These are phyloP conservation scores for Pomacea maculata DNA, from an alignment of 1,140 invertebrate genomes.

Conservation along the genomic window DNA sequence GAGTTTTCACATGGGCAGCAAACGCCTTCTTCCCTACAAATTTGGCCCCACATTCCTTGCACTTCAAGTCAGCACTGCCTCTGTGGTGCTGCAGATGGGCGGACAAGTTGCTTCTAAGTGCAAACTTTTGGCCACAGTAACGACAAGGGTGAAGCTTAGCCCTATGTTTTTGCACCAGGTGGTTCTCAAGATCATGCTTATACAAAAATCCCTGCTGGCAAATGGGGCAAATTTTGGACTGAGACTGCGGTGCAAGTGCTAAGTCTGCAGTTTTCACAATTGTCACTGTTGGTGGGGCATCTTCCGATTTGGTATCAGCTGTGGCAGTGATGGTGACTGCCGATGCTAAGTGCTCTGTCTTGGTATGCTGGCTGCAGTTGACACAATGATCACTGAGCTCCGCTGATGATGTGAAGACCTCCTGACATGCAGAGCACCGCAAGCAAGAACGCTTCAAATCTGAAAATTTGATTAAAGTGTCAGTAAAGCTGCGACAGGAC, in stretches of 20 bases:
- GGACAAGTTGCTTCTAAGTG: conserved; percentile 10
- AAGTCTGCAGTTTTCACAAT: background rate
- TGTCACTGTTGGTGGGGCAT: no score
- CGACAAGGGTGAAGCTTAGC: conserved; percentile 14
- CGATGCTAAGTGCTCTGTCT: no score
- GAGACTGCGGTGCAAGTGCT: background rate
- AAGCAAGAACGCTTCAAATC: conserved; percentile 9
- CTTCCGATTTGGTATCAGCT: no score
- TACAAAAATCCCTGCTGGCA: background rate
- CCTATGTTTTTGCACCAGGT: background rate
- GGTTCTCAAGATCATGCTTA: conserved; percentile 11
- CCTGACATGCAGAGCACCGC: background rate
- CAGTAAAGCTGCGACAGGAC: no score
- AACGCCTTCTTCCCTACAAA: conserved; percentile 12
- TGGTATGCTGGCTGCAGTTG: no score
- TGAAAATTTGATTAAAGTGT: background rate
- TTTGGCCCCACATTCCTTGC: conserved; percentile 10
- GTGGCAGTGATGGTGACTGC: no score
- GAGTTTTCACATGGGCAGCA: conserved; percentile 10
- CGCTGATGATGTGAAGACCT: background rate
- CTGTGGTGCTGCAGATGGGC: conserved; percentile 7
- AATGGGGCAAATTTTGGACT: background rate
- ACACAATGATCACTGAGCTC: background rate
- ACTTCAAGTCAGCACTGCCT: background rate
- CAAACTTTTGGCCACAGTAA: conserved; percentile 21